phyloP scores from a whole-genome alignment of 2,113 vertebrate genomes.

The Rallus limicola region DNA sequence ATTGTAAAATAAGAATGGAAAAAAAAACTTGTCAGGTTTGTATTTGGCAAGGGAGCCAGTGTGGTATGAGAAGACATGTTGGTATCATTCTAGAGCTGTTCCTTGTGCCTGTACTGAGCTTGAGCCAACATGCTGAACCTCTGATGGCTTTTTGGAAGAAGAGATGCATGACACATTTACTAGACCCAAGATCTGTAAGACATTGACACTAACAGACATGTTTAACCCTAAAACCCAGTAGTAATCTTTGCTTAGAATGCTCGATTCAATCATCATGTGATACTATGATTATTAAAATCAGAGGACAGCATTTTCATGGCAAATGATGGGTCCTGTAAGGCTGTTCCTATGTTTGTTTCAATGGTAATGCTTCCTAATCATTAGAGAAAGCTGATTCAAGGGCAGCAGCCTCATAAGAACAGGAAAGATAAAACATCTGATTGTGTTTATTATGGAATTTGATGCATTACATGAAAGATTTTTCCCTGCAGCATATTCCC shows the following conservation, averaged over 20 bases:
- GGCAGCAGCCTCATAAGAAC: not conserved
- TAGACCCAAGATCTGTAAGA: not conserved
- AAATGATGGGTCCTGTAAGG: not conserved
- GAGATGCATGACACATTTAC: not conserved
- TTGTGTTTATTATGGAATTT: not conserved
- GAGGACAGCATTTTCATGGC: not conserved
- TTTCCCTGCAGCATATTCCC: not conserved
- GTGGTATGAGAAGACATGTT: fast-evolving
- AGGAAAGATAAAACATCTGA: not conserved
- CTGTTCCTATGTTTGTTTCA: not conserved
- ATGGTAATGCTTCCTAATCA: not conserved
- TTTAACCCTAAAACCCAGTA: not conserved
- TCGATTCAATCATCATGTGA: not conserved
- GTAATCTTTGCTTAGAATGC: not conserved
- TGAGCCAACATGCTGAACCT: not conserved
- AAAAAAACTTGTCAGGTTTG: fast-evolving
- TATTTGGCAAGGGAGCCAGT: not conserved
- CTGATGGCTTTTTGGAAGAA: not conserved
- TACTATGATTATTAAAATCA: not conserved
- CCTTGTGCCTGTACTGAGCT: not conserved
- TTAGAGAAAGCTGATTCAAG: not conserved
- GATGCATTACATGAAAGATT: not conserved
- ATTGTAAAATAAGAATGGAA: not conserved
- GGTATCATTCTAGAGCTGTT: not conserved
- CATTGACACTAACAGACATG: not conserved